Conservation (phyloP, 2,113 vertebrate genomes). For the Setophaga kirtlandii region DNA sequence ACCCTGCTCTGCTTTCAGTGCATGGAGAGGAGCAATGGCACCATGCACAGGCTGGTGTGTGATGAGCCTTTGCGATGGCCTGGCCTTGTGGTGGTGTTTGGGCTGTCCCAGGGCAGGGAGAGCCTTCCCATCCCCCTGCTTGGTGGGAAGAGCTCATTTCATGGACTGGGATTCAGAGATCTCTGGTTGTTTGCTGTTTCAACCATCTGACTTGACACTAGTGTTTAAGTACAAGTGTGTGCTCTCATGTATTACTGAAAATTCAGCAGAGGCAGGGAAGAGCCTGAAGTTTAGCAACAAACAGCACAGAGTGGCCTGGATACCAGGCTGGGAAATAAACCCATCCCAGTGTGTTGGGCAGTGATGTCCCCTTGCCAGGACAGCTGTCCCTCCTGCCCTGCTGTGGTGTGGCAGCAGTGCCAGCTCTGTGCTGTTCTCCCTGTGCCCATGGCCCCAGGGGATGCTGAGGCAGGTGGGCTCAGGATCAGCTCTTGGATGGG, state of each 20-base stretch:
- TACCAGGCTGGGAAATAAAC: neutral
- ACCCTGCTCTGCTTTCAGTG: neutral
- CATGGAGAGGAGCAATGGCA: neutral
- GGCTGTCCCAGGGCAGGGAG: neutral
- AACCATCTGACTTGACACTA: neutral
- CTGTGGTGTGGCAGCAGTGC: neutral
- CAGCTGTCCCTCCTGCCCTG: neutral
- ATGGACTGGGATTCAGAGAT: rapidly evolving
- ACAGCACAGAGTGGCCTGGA: neutral
- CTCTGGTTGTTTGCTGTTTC: neutral
- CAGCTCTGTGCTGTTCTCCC: neutral
- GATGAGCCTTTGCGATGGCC: neutral
- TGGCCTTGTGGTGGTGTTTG: neutral
- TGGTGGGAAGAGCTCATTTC: neutral
- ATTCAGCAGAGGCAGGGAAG: rapidly evolving
- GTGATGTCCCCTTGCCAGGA: rapidly evolving
- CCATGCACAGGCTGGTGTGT: rapidly evolving
- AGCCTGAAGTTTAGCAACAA: neutral
- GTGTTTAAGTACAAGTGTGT: neutral
- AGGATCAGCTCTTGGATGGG: neutral
- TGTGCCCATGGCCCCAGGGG: neutral
- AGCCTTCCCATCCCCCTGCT: neutral
- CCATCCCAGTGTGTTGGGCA: neutral
- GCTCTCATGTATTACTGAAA: rapidly evolving
- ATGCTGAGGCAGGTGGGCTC: neutral